phyloP scores from a whole-genome alignment of 1,140 invertebrate species.

The Arion vulgaris region DNA sequence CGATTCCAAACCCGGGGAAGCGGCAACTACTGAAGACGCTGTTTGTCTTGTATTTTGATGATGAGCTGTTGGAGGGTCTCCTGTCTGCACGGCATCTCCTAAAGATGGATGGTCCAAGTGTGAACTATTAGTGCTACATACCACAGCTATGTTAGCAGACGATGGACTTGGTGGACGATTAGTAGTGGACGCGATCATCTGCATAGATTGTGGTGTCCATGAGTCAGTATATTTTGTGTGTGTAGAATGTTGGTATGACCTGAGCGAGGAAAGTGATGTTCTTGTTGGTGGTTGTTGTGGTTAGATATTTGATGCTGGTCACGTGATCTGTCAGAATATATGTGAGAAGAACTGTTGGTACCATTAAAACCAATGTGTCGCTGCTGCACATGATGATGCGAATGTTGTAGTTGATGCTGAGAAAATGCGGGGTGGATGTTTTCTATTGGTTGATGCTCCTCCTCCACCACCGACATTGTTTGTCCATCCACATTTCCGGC shows the following conservation, averaged over 20 bases:
- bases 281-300: neutral
- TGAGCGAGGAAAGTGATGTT: conserved; percentile 12
- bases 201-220: neutral
- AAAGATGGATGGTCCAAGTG: neutral
- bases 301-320: conserved; percentile 12
- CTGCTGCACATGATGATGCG: conserved; percentile 16
- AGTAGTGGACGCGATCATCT: neutral
- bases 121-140: conserved; percentile 39
- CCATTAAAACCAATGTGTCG: too few species aligned
- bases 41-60: conserved; percentile 43
- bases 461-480: conserved; percentile 66
- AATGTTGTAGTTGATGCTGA: neutral
- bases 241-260: neutral
- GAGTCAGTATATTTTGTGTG: neutral
- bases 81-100: conserved; percentile 36
- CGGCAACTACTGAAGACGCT: conserved; percentile 20
- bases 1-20: neutral
- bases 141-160: conserved; percentile 2
- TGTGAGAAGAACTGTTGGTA: neutral
- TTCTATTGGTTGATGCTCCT: conserved; percentile 38
- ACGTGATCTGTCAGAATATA: neutral
- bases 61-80: conserved; percentile 57
- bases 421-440: conserved; percentile 24
- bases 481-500: conserved; percentile 61
- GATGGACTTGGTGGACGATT: conserved; percentile 21